A percentile compares a stretch with the other conserved stretches of the same genome.
These are phyloP conservation scores for Knipowitschia caucasica DNA, from an alignment of 2,797 vertebrate species.

Conservation along the genomic window DNA sequence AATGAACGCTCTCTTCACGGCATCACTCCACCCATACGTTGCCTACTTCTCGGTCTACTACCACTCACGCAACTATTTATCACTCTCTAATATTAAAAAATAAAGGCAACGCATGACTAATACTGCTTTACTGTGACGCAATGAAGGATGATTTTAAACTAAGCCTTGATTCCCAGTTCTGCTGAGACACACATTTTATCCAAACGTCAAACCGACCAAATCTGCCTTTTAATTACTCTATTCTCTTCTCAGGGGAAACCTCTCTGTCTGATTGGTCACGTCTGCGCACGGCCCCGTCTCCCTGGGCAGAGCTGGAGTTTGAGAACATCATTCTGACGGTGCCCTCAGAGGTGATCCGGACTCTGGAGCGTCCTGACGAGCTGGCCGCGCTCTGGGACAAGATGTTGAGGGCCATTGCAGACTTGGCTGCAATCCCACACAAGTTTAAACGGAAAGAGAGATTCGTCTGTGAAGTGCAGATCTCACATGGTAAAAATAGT, in stretches of 20 bases:
- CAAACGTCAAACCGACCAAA: too few species aligned
- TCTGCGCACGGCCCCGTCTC: slow-evolving; percentile 66
- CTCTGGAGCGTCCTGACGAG: slow-evolving; percentile 69
- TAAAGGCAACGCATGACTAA: too few species aligned
- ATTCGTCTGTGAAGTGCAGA: slow-evolving; percentile 87
- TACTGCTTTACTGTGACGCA: too few species aligned
- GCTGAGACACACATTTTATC: too few species aligned
- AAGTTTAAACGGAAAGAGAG: slow-evolving; percentile 84
- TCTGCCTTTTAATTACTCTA: background rate
- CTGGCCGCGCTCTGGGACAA: slow-evolving; percentile 78
- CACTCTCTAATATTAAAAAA: too few species aligned
- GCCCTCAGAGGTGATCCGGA: slow-evolving; percentile 65
- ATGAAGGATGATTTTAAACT: too few species aligned
- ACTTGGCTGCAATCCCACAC: slow-evolving; percentile 72
- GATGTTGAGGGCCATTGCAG: slow-evolving; percentile 80
- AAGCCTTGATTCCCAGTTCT: too few species aligned
- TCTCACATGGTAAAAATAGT: slow-evolving; percentile 66
- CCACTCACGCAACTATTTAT: too few species aligned
- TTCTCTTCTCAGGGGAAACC: slow-evolving; percentile 38
- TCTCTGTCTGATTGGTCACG: slow-evolving; percentile 38
- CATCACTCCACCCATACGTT: too few species aligned
- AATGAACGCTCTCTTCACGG: too few species aligned
- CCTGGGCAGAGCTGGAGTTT: slow-evolving; percentile 89
- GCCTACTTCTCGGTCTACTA: too few species aligned
- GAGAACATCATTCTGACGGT: slow-evolving; percentile 84